These are phyloP conservation scores for Rhabdornis inornatus DNA, from an alignment of 2,113 vertebrate species.

Conservation along the genomic window DNA sequence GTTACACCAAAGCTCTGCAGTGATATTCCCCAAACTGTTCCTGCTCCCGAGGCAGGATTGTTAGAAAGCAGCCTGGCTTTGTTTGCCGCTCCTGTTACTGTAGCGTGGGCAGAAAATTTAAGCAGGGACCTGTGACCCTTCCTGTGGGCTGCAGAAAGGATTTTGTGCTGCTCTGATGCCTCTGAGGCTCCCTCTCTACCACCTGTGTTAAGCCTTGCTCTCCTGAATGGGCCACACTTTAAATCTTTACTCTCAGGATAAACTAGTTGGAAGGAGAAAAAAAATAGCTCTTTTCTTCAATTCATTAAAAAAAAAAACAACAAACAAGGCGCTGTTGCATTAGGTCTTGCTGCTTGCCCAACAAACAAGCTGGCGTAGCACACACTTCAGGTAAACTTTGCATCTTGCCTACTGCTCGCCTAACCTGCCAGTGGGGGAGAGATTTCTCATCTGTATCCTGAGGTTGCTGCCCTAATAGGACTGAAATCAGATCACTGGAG, in stretches of 20 bases:
- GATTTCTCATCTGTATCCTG: fast-evolving
- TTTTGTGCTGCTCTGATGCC: neutral
- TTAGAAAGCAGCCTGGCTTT: neutral
- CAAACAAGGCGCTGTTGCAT: neutral
- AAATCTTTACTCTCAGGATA: neutral
- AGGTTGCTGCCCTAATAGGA: neutral
- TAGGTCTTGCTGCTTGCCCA: neutral
- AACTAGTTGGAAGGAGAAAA: neutral
- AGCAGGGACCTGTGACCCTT: neutral
- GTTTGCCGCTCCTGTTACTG: neutral
- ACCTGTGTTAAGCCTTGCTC: neutral
- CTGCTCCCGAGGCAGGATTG: neutral
- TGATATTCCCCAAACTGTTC: neutral
- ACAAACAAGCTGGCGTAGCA: neutral
- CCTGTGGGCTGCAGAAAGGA: neutral
- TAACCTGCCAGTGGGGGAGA: neutral
- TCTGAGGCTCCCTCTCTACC: neutral
- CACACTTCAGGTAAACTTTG: neutral
- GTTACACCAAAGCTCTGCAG: neutral
- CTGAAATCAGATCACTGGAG: neutral
- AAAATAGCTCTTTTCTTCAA: neutral
- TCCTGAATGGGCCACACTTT: neutral
- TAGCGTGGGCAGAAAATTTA: neutral
- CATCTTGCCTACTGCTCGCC: neutral
- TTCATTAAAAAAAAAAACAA: neutral